A percentile compares a stretch with the other conserved stretches of the same genome.
These are phyloP conservation scores for Axinella damicornis DNA, from an alignment of 37 sponge, comb jelly and placozoan genomes.

Conservation along the genomic window DNA sequence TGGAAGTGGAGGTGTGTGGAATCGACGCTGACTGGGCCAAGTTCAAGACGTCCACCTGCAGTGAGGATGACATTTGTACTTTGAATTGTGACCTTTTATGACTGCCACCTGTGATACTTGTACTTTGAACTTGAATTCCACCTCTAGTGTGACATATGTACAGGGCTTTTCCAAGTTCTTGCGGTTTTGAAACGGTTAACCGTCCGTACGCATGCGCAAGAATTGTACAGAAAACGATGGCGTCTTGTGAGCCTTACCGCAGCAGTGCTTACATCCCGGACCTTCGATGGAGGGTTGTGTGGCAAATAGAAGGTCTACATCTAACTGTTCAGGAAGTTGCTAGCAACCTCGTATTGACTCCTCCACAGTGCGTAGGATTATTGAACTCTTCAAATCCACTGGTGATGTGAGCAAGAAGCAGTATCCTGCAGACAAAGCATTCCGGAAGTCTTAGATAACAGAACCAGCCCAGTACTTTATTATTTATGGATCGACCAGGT, in stretches of 20 bases:
- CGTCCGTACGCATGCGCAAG: too few species aligned
- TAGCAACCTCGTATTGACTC: not conserved
- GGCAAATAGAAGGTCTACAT: not conserved
- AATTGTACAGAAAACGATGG: too few species aligned
- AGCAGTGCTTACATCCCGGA: slow-evolving; percentile 11
- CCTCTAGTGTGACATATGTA: not conserved
- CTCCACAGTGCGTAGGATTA: slow-evolving; percentile 20
- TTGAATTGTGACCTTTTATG: too few species aligned
- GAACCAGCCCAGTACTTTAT: slow-evolving; percentile 26
- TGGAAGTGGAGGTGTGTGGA: slow-evolving; percentile 90
- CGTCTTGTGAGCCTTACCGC: too few species aligned
- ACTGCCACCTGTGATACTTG: too few species aligned
- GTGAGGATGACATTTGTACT: slow-evolving; percentile 42
- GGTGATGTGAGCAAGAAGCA: slow-evolving; percentile 20
- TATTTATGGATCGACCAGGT: slow-evolving; percentile 22
- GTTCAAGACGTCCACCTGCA: slow-evolving; percentile 77
- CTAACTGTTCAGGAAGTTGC: not conserved
- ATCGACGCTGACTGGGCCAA: slow-evolving; percentile 80
- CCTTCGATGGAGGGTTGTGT: slow-evolving; percentile 13
- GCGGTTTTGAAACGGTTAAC: too few species aligned
- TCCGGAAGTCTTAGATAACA: slow-evolving; percentile 9
- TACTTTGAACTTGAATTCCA: too few species aligned
- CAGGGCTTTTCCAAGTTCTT: not conserved
- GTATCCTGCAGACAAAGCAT: slow-evolving; percentile 20
- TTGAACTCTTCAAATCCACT: not conserved